Percentiles rank a stretch among this genome's conserved stretches.
These are phyloP conservation scores for Etheostoma spectabile DNA, from an alignment of 2,113 vertebrate genomes.

Conservation along the genomic window DNA sequence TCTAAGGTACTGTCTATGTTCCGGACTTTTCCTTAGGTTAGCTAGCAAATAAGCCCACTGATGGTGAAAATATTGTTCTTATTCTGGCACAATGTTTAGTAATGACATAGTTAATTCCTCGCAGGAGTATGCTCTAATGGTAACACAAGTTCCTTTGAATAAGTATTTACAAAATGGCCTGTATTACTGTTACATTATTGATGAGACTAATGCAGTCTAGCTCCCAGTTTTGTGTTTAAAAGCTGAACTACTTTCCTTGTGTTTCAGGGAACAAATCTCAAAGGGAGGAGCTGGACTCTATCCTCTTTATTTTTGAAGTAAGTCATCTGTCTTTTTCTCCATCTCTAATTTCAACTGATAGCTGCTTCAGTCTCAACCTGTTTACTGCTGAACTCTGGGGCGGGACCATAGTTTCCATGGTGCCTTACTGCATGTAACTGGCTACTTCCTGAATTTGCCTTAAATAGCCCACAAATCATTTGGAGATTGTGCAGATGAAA, in stretches of 20 bases:
- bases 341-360: constrained; percentile 31
- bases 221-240: constrained; percentile 46
- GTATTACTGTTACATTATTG: constrained; percentile 52
- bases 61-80: no score
- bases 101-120: constrained; percentile 14
- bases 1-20: no score
- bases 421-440: constrained; percentile 24
- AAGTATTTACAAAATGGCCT: constrained; percentile 18
- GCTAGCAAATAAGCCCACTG: no score
- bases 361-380: constrained; percentile 26
- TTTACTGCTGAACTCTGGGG: constrained; percentile 47
- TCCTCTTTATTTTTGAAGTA: constrained; percentile 99
- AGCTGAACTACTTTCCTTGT: constrained; percentile 42
- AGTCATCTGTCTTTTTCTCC: constrained; percentile 71
- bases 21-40: no score
- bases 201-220: constrained; percentile 36
- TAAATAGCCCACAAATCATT: constrained; percentile 32
- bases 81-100: no score
- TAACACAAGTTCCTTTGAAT: constrained; percentile 32
- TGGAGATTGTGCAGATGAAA: constrained; percentile 5
- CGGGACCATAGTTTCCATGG: constrained; percentile 56
- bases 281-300: constrained; percentile 99
- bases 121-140: constrained; percentile 20
- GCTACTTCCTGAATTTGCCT: constrained; percentile 40
- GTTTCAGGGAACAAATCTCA: constrained; percentile 98